These are phyloP conservation scores for Eufriesea mexicana DNA, from an alignment of 1,140 invertebrate species.

Conservation along the genomic window DNA sequence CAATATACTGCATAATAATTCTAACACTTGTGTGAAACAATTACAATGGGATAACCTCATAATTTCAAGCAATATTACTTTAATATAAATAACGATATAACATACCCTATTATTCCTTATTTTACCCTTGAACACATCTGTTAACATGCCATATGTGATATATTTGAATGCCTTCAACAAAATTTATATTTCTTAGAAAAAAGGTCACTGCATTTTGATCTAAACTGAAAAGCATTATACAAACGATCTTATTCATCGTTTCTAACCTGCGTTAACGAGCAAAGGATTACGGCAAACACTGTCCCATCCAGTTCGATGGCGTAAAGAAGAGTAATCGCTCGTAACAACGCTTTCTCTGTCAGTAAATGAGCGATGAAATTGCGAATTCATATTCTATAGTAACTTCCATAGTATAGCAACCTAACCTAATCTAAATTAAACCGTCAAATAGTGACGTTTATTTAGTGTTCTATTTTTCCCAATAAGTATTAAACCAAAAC, in stretches of 20 bases:
- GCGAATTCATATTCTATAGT: neutral
- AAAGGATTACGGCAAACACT: neutral
- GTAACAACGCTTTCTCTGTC: neutral
- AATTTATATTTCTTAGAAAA: neutral
- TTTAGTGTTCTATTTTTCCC: too few relatives aligned
- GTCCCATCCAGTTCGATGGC: neutral
- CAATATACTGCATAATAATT: neutral
- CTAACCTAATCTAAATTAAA: neutral
- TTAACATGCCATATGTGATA: too few relatives aligned
- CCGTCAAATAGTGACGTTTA: neutral
- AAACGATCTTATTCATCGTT: neutral
- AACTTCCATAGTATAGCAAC: neutral
- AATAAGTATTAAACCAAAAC: too few relatives aligned
- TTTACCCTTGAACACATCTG: too few relatives aligned
- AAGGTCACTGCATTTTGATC: neutral
- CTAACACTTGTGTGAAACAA: neutral
- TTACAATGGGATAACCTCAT: too few relatives aligned
- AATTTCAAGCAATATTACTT: too few relatives aligned
- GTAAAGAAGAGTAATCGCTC: constrained; percentile 4
- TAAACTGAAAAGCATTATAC: neutral
- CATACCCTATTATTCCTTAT: too few relatives aligned
- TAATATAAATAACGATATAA: too few relatives aligned
- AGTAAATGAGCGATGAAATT: neutral
- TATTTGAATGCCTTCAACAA: neutral
- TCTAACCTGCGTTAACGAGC: neutral